Conservation (phyloP, 1,140 invertebrate genomes). For the Chironomus tepperi region DNA sequence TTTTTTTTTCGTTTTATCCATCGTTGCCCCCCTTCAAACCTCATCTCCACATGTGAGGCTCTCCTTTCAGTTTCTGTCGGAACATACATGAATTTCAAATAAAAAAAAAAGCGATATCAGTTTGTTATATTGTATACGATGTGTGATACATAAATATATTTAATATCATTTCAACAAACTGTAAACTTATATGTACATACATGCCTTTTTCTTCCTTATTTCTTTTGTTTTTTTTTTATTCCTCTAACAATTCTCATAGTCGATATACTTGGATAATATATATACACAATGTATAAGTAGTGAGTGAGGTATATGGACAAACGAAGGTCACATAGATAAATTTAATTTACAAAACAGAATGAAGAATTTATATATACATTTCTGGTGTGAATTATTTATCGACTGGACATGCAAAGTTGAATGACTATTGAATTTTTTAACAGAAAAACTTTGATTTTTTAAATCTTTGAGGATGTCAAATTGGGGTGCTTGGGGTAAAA, state of each 20-base stretch:
- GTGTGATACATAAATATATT: constrained; percentile 19
- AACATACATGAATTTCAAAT: constrained; percentile 22
- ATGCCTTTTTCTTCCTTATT: constrained; percentile 5
- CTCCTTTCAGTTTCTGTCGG: background rate
- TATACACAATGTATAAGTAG: background rate
- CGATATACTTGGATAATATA: background rate
- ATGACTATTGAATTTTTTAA: too few relatives aligned
- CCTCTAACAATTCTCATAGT: background rate
- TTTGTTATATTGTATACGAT: constrained; percentile 21
- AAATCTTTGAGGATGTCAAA: too few relatives aligned
- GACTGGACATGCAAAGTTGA: too few relatives aligned
- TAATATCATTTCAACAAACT: constrained; percentile 23
- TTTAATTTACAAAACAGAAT: constrained; percentile 15
- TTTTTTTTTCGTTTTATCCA: background rate
- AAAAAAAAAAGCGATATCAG: constrained; percentile 20
- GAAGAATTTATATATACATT: too few relatives aligned
- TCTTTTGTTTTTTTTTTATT: constrained; percentile 1
- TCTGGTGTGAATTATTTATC: too few relatives aligned
- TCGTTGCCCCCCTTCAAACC: background rate
- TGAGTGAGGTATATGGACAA: background rate
- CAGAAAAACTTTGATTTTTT: too few relatives aligned
- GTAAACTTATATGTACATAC: constrained; percentile 4
- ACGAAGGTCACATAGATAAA: constrained; percentile 10
- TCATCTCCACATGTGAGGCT: background rate
- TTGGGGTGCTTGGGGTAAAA: too few relatives aligned